These are phyloP conservation scores for Zapus hudsonius DNA, from an alignment of 2,113 vertebrate genomes.

Conservation along the genomic window DNA sequence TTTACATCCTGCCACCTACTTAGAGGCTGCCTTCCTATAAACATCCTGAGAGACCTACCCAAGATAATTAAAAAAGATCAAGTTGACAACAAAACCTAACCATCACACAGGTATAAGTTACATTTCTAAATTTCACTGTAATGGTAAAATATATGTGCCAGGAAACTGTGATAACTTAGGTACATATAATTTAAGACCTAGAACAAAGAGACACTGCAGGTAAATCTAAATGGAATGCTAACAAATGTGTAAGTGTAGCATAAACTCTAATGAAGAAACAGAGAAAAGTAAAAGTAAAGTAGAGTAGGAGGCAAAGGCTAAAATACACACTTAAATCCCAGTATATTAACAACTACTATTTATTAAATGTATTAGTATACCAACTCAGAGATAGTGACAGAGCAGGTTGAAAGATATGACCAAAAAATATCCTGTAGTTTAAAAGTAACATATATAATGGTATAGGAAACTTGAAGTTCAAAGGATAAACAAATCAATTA, in stretches of 20 bases:
- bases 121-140: not conserved
- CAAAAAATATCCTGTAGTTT: not conserved
- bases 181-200: not conserved
- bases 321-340: not conserved
- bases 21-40: too few species aligned
- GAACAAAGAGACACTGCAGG: not conserved
- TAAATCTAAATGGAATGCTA: not conserved
- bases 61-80: too few species aligned
- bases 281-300: not conserved
- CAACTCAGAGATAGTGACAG: not conserved
- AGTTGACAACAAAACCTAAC: too few species aligned
- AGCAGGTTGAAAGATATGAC: not conserved
- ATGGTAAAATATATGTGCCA: not conserved
- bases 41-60: too few species aligned
- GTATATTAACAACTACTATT: not conserved
- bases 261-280: not conserved
- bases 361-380: not conserved
- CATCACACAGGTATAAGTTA: too few species aligned
- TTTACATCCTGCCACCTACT: too few species aligned
- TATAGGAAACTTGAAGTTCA: not conserved
- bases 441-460: not conserved
- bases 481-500: not conserved
- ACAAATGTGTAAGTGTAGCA: not conserved
- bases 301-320: not conserved
- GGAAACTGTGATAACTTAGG: not conserved